Evolutionary conservation across 92 coral and sea anemone genomes (phyloP).

Genomic region (Parazoanthus atlanticus): DNA sequence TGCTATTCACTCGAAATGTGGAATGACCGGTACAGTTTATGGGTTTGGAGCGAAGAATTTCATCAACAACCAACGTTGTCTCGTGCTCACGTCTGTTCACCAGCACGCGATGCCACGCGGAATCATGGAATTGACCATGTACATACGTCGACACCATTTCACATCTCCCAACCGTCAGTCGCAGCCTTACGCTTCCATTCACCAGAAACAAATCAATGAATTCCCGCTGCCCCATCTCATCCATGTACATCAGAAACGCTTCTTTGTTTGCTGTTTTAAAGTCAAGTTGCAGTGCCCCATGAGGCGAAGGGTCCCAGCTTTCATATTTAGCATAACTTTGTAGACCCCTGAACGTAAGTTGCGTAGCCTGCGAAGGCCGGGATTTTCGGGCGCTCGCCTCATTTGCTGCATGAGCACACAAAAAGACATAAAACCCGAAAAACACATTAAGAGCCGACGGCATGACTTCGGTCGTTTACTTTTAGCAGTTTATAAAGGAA

Average conservation of each 20-base stretch:
- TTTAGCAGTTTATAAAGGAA: background rate
- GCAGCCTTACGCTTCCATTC: slow-evolving; percentile 45
- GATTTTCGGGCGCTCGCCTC: slow-evolving; percentile 20
- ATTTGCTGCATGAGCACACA: background rate
- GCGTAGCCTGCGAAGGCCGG: background rate
- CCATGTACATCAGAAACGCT: slow-evolving; percentile 35
- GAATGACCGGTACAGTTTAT: slow-evolving; percentile 28
- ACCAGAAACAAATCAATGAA: slow-evolving; percentile 37
- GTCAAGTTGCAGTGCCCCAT: slow-evolving; percentile 9
- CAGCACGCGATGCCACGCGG: slow-evolving; percentile 27
- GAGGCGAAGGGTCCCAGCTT: slow-evolving; percentile 9
- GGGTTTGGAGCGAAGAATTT: slow-evolving; percentile 19
- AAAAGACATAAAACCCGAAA: background rate
- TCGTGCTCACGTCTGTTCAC: background rate
- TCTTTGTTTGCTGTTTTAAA: slow-evolving; percentile 35
- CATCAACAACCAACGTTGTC: slow-evolving; percentile 13
- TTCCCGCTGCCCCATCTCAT: slow-evolving; percentile 45
- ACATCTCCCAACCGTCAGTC: slow-evolving; percentile 27
- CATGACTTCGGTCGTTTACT: slow-evolving; percentile 18
- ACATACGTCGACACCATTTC: slow-evolving; percentile 20
- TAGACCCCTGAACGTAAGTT: slow-evolving; percentile 6
- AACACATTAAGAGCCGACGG: background rate
- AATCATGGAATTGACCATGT: slow-evolving; percentile 23
- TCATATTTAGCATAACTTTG: slow-evolving; percentile 26
- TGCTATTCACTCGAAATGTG: slow-evolving; percentile 16